Evolutionary conservation across 2,113 vertebrate species (phyloP).

Genomic region (Oreochromis spilurus): DNA sequence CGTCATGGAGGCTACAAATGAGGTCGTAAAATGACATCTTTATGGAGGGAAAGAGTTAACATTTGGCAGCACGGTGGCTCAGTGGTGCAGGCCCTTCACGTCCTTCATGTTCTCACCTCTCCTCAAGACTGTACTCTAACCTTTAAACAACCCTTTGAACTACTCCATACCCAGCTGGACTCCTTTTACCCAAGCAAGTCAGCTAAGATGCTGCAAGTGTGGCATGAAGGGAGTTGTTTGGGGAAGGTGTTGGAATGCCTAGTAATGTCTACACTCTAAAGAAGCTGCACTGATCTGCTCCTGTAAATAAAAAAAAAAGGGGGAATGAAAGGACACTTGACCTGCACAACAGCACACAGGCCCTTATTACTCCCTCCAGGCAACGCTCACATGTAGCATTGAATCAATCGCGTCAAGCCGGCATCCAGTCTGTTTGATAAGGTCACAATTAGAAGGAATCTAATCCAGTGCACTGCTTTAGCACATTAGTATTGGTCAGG

Average conservation of each 20-base stretch:
- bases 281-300: not conserved
- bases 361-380: not conserved
- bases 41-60: not conserved
- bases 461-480: not conserved
- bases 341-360: not conserved
- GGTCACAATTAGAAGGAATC: not conserved
- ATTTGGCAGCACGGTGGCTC: not conserved
- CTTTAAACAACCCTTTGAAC: not conserved
- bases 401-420: not conserved
- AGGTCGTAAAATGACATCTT: not conserved
- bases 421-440: not conserved
- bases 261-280: not conserved
- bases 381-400: not conserved
- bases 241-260: not conserved
- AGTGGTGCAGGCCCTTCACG: not conserved
- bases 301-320: not conserved
- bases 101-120: not conserved
- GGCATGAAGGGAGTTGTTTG: not conserved
- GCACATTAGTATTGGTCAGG: not conserved
- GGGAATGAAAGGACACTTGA: not conserved
- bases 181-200: not conserved
- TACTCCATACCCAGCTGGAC: not conserved
- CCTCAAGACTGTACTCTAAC: not conserved
- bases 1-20: not conserved
- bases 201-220: not conserved